Base-by-base conservation (phyloP, 1,140 invertebrate genomes). In the Microplitis mediator region DNA sequence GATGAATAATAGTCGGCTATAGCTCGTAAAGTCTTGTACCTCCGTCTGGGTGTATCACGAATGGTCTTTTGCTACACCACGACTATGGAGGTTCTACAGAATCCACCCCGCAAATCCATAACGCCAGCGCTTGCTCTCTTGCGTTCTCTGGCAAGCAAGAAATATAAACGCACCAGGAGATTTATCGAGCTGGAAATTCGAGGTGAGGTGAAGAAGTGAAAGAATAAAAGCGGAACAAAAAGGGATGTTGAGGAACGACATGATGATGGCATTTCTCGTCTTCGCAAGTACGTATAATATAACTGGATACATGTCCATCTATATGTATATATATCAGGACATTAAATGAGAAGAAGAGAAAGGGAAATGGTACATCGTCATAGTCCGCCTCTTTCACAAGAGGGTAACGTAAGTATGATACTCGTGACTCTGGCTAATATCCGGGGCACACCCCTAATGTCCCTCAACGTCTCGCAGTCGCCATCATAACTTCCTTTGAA, bases 401-500 rank as follows among this genome's bases (percentile, higher is more conserved):
- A 66, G 68, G 64, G 68, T 74, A 73, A 73, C 60, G 60, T 58
- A 54, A 70, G 62, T 56, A 70, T 70, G 52, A 73, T 66, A 31
- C 60, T 66, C 71, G 68, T 73, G 64, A 74, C 60, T 52, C 51
- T 72, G 64, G 67, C 69, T 74, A 76, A 74, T 76, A 76, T 74
- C 65, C 71, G 65, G 72, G 51, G 67, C 58, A 69, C 69, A 74
- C 63, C 75, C 69, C 68, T 32, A 45, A 45, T 52, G 35, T 8
- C 31, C 65, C 58, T 11, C 58, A 45, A 11, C 9, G 65, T 64
- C 74, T 74, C 62, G 73, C 72, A 62, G 66, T 61, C 71, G 76
- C 72, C 79, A 76, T 79, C 74, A 69, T 76, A 74, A 70, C 67
- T 60, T 69, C 75, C 74, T 78, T 78, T 78, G 60, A 75, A 62